Conservation (phyloP, 2,888 invertebrate genomes). For the Abscondita cerata region DNA sequence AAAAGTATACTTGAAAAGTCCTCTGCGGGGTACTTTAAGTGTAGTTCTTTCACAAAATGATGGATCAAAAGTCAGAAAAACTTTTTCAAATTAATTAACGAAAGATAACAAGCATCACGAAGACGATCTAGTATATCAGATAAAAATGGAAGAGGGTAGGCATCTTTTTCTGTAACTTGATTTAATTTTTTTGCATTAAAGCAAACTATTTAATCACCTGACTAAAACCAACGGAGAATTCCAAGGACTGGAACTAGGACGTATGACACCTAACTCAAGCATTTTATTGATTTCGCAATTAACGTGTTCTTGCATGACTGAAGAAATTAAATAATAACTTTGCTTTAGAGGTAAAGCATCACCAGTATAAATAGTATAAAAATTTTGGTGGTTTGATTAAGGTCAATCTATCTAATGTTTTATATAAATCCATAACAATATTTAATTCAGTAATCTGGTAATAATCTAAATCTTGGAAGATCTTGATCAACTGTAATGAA, state of each 20-base stretch:
- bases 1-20: conserved; percentile 38
- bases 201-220: conserved; percentile 39
- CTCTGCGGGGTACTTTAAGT: conserved; percentile 45
- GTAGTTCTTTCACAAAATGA: conserved; percentile 44
- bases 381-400: no score
- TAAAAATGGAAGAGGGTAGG: conserved; percentile 43
- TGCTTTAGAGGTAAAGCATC: conserved; percentile 3
- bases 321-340: neutral
- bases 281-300: neutral
- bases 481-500: neutral
- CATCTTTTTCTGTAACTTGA: conserved; percentile 39
- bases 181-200: conserved; percentile 44
- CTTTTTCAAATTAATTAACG: conserved; percentile 38
- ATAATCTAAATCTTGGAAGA: neutral
- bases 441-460: neutral
- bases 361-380: neutral
- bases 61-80: conserved; percentile 39
- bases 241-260: conserved; percentile 32
- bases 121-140: conserved; percentile 38
- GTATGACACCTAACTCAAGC: neutral
- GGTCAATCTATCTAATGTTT: neutral
- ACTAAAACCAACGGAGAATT: conserved; percentile 41
- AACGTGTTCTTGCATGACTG: conserved; percentile 8
- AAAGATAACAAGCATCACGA: conserved; percentile 37
- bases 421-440: neutral